Conservation (phyloP, 2,888 invertebrate genomes). For the Odontothrips loti region DNA sequence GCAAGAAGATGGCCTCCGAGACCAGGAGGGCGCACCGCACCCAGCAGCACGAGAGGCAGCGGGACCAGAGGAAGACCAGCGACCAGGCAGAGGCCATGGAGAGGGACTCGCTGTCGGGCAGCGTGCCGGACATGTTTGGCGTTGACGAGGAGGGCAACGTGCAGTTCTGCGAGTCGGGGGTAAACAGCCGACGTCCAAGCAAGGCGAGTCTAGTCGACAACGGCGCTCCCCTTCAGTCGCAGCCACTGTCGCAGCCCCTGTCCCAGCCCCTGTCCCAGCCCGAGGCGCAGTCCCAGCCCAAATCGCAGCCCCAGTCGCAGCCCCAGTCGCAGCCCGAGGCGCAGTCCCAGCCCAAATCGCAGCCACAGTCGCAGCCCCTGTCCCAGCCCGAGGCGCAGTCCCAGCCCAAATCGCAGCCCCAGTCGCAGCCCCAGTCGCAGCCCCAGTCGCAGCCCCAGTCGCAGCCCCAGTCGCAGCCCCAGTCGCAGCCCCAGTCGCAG, state of each 20-base stretch:
- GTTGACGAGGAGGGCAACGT: background rate
- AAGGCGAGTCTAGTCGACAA: background rate
- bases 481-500: background rate
- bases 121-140: slow-evolving; percentile 15
- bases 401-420: too few relatives aligned
- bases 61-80: background rate
- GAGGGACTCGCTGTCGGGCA: slow-evolving; percentile 12
- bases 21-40: background rate
- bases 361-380: background rate
- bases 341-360: background rate
- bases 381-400: too few relatives aligned
- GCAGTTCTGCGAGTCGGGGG: background rate
- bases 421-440: background rate
- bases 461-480: background rate
- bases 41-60: background rate
- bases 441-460: background rate
- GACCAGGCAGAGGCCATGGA: background rate
- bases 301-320: background rate
- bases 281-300: too few relatives aligned
- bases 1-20: background rate
- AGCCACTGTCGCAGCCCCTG: background rate
- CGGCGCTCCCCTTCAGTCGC: background rate
- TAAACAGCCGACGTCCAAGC: background rate
- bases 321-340: background rate
- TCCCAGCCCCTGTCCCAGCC: too few relatives aligned